A percentile compares a stretch with the other conserved stretches of the same genome.
Conservation (phyloP, 1,140 invertebrate genomes). For the Drosophila eugracilis region DNA sequence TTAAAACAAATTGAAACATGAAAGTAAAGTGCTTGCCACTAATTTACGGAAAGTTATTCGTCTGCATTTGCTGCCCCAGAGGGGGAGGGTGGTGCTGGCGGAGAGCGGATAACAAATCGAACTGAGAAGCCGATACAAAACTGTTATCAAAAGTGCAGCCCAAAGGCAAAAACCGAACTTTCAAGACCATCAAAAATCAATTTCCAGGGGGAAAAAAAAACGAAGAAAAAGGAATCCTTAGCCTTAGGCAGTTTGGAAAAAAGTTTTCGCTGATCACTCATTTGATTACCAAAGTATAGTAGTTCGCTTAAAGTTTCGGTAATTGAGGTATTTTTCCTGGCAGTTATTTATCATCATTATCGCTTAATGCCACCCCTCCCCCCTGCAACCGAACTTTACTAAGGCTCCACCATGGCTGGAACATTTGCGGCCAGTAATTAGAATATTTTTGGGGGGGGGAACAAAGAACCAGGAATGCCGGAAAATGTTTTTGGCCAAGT, state of each 20-base stretch:
- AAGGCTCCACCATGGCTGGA: slow-evolving; percentile 9
- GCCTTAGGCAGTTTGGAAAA: slow-evolving; percentile 26
- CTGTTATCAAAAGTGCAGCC: slow-evolving; percentile 3
- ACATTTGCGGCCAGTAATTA: slow-evolving; percentile 42
- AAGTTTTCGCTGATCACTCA: slow-evolving; percentile 75
- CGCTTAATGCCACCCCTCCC: slow-evolving; percentile 75
- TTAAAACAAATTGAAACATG: slow-evolving; percentile 43
- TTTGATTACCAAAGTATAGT: slow-evolving; percentile 76
- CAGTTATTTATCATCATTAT: slow-evolving; percentile 82
- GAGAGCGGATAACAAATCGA: no score
- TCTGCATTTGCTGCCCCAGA: background rate
- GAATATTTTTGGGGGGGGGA: slow-evolving; percentile 24
- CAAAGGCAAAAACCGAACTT: background rate
- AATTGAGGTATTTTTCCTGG: slow-evolving; percentile 76
- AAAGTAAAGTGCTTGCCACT: slow-evolving; percentile 25
- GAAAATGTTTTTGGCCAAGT: slow-evolving; percentile 39
- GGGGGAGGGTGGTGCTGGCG: no score
- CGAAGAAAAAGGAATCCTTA: no score
- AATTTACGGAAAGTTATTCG: slow-evolving; percentile 18
- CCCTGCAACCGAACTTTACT: slow-evolving; percentile 49
- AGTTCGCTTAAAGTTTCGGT: slow-evolving; percentile 72
- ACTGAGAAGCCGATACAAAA: slow-evolving; percentile 12
- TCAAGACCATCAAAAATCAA: slow-evolving; percentile 22
- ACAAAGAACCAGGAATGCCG: slow-evolving; percentile 2
- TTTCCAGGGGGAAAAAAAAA: no score